A percentile compares a stretch with the other conserved stretches of the same genome.
Evolutionary conservation across 2,888 invertebrate genomes (phyloP).

Genomic region (Eupithecia abbreviata): DNA sequence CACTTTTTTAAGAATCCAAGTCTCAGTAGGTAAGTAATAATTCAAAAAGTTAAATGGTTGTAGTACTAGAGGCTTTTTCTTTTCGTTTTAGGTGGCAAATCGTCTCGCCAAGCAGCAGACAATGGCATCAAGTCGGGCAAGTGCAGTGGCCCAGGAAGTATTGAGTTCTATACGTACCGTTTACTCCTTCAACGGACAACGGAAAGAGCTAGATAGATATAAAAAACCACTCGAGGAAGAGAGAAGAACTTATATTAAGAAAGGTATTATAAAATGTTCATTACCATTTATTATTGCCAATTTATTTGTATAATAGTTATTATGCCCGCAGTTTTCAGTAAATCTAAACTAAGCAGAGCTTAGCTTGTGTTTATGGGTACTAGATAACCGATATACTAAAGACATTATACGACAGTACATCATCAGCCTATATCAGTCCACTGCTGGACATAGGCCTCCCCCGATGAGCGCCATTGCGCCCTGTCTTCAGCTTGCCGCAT

Average conservation of each 20-base stretch:
- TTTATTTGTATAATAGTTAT: neutral
- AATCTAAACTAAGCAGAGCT: too few relatives aligned
- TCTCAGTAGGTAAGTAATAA: too few relatives aligned
- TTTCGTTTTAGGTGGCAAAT: slow-evolving; percentile 29
- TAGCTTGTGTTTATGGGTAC: too few relatives aligned
- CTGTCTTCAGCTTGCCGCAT: too few relatives aligned
- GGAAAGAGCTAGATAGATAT: slow-evolving; percentile 87
- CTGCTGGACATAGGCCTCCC: too few relatives aligned
- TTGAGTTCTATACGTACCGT: slow-evolving; percentile 89
- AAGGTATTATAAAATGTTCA: slow-evolving; percentile 60
- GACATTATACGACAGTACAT: too few relatives aligned
- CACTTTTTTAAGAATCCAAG: too few relatives aligned
- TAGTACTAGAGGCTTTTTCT: neutral
- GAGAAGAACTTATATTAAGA: slow-evolving; percentile 85
- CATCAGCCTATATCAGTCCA: too few relatives aligned
- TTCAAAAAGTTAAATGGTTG: too few relatives aligned
- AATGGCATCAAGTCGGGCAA: slow-evolving; percentile 88
- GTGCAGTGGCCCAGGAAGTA: slow-evolving; percentile 90
- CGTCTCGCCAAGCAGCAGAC: slow-evolving; percentile 85
- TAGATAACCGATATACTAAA: too few relatives aligned
- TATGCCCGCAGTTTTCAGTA: too few relatives aligned
- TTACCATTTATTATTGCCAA: neutral
- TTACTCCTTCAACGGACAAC: slow-evolving; percentile 88
- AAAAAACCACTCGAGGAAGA: slow-evolving; percentile 83
- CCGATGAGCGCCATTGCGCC: too few relatives aligned